Evolutionary conservation across 2,888 invertebrate species (phyloP), one percentile per base, ranked within the genome.

Genomic region (Criorhina ranunculi): DNA sequence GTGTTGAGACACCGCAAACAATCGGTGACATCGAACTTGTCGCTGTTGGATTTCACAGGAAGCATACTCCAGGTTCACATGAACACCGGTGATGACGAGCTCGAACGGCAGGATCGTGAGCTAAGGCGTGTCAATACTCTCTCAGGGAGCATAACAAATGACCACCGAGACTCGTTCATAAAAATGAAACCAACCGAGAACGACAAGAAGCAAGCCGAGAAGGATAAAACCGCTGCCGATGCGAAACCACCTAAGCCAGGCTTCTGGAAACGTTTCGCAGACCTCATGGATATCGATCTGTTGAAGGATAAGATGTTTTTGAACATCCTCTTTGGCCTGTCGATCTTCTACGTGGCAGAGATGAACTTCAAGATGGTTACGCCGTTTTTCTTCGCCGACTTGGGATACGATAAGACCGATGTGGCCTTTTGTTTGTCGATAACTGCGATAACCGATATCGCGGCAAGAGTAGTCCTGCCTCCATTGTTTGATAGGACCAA

Each of bases 311-410:
- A 94, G 90, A 94, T 94, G 72, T 95, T 95, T 91, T 92, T 95
- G 89, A 95, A 95, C 90, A 93, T 95, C 88, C 93, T 95, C 86
- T 94, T 95, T 77, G 95, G 95, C 6, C 92, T 95, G 66, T 95
- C 95, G 40, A 93, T 95, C 44, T 95, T 95, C 91, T 95, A 95
- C 92, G 95, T 95, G 67, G 95, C 95, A 57, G 95, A 95, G 90
- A 93, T 95, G 90, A 95, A 95, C 89, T 95, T 95, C 91, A 95
- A 95, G 90, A 94, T 95, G 95, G 93, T 95, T 53, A 95, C 94
- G 46, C 95, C 95, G 11, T 95, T 95, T 90, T 95, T 95, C 90
- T 94, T 95, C 86, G 93, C 93, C 55, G 93, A 93, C 89, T 90
- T 95, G 88, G 94, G 94, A 0, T 94, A 94, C 89, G 93, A 93